Evolutionary conservation across 2,797 vertebrate species (phyloP), one percentile per base, ranked within the genome.

Genomic region (Trachops cirrhosus): DNA sequence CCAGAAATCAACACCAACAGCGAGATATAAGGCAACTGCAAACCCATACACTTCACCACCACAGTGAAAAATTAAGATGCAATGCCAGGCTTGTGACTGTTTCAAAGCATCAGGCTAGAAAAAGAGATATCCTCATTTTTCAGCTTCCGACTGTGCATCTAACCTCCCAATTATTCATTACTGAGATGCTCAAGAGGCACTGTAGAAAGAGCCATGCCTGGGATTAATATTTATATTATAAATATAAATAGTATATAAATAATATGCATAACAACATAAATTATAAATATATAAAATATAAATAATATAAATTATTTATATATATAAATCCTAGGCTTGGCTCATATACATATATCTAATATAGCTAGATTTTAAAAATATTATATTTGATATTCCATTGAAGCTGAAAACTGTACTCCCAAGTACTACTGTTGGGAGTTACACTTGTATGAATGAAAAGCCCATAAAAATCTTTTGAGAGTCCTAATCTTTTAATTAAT

Each of bases 401-500:
- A 85, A 98, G 95, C 50, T 97, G 92, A 93, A 97, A 96, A 97
- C n/a, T n/a, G n/a, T n/a, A n/a, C n/a, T n/a, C n/a, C n/a, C n/a
- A n/a, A n/a, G n/a, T 97, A 97, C 62, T 95, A 97, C 98, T 97
- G 95, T 93, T 94, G 93, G 93, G 97, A 97, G 89, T 96, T 97
- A 96, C 73, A 96, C 83, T 71, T 97, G 94, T 83, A 96, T 93
- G 93, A 97, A 95, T 96, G 82, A 97, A 97, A 95, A 97, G 90
- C 74, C 26, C 95, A 93, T 87, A 91, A 91, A 97, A 97, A 84
- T 90, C 86, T 89, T 92, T 71, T 95, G 96, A 95, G 94, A 96
- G 71, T 62, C 89, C 68, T 95, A 94, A 97, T 97, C 95, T 94
- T 97, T 98, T 98, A 95, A 98, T 97, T 97, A 98, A 97, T 95